phyloP scores from a whole-genome alignment of 2,888 invertebrate species.

The Netelia virgata region DNA sequence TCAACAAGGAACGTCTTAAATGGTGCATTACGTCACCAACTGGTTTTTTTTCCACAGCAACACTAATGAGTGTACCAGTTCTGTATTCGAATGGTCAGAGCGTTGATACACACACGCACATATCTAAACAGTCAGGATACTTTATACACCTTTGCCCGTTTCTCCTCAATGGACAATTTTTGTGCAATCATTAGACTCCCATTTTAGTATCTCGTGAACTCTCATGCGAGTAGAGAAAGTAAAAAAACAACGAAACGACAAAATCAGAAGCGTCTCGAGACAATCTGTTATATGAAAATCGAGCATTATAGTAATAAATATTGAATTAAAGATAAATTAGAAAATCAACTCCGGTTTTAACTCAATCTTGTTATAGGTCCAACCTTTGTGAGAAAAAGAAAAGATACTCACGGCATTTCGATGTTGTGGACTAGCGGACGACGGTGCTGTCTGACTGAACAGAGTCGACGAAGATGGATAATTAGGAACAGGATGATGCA shows the following conservation, averaged over 20 bases:
- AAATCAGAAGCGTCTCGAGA: conserved; percentile 1
- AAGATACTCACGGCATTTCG: conserved; percentile 84
- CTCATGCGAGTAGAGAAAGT: conserved; percentile 1
- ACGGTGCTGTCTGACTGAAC: conserved; percentile 86
- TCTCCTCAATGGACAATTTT: conserved; percentile 24
- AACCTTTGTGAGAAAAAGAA: background rate
- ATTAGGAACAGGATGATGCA: conserved; percentile 86
- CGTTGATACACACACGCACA: conserved; percentile 11
- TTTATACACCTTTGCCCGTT: conserved; percentile 48
- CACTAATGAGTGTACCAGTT: conserved; percentile 60
- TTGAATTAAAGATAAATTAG: background rate
- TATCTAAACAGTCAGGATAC: background rate
- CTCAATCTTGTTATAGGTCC: conserved; percentile 33
- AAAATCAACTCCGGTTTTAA: background rate
- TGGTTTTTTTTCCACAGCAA: conserved; percentile 76
- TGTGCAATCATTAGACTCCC: background rate
- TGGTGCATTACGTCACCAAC: conserved; percentile 83
- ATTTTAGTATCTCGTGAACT: conserved; percentile 38
- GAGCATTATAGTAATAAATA: background rate
- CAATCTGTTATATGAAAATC: conserved; percentile 22
- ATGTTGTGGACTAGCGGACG: conserved; percentile 89
- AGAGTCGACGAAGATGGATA: conserved; percentile 85
- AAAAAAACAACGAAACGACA: conserved; percentile 16
- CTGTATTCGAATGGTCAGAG: conserved; percentile 54
- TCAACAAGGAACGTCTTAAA: conserved; percentile 79